Evolutionary conservation across 1,140 invertebrate species (phyloP), one percentile per base, ranked within the genome.

Genomic region (Temnothorax longispinosus): DNA sequence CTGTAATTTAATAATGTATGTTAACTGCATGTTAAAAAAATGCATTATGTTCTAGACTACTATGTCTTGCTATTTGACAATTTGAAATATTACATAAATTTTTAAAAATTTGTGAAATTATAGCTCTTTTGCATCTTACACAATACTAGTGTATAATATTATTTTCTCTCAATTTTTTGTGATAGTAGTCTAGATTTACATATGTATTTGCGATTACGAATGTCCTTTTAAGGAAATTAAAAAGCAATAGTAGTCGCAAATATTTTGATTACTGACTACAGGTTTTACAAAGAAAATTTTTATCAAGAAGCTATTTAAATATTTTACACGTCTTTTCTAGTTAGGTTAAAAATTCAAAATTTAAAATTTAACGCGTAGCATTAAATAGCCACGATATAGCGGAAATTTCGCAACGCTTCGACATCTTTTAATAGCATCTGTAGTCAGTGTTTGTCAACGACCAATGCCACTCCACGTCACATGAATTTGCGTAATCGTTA

Each of bases 181-280:
- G 6, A 84, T 50, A 84, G 69, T 84, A 84, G 80, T 84, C 80
- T 84, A 72, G 78, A 82, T 56, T 13, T 58, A 58, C 13, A 74
- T 41, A 3, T 27, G n/a, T 15, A 52, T 74, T 82, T 72, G 52
- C 67, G 54, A 74, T 35, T 60, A 74, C 27, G 11, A 60, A 32
- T 35, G 3, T 32, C 6, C 32, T 65, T 18, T 80, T 38, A 38
- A 80, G 1, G 32, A 47, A 58, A 10, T 69, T 41, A 41, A 54
- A 80, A 47, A 58, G 38, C 3, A 74, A 54, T n/a, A 32, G 54
- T 58, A 82, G 60, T 74, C 41, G 67, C 67, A 47, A 74, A 47
- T 72, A 54, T 56, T 15, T 2, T 13, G 21, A 41, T 44, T 44
- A 56, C 64, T 71, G 78, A 56, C 38, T 81, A n/a, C 21, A 81